Conservation (phyloP, 1,140 invertebrate species). For the Dufourea novaeangliae region DNA sequence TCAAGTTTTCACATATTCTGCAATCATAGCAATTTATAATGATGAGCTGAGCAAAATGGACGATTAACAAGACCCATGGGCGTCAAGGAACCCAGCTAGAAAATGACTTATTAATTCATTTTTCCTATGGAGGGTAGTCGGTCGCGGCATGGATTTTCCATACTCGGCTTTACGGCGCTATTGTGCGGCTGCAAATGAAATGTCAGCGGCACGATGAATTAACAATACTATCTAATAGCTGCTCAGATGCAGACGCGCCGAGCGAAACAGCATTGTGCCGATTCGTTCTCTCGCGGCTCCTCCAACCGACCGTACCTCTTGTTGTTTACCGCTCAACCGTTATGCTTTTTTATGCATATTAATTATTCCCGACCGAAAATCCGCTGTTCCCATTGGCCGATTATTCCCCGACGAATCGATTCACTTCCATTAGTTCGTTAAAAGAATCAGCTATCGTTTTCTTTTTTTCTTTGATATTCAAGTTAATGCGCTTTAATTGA, state of each 20-base stretch:
- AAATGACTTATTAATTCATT: constrained; percentile 28
- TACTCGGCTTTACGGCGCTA: constrained; percentile 38
- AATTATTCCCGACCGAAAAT: constrained; percentile 32
- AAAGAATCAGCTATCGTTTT: no score
- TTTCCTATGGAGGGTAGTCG: neutral
- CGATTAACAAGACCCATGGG: no score
- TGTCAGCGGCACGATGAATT: constrained; percentile 77
- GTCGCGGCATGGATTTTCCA: constrained; percentile 8
- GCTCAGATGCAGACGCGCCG: constrained; percentile 68
- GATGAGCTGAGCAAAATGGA: no score
- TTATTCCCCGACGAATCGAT: neutral
- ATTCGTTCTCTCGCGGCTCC: constrained; percentile 47
- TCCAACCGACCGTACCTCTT: neutral
- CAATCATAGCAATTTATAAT: no score
- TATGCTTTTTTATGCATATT: constrained; percentile 61
- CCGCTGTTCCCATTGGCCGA: neutral
- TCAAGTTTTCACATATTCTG: no score
- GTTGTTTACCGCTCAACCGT: constrained; percentile 59
- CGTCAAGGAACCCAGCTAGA: neutral
- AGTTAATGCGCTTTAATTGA: constrained; percentile 19
- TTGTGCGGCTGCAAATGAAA: constrained; percentile 75
- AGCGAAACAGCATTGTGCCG: constrained; percentile 63
- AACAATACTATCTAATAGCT: constrained; percentile 78
- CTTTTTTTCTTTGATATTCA: no score
- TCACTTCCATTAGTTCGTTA: no score